Conservation (phyloP, 2,888 invertebrate species). For the Pogonocherus hispidulus region DNA sequence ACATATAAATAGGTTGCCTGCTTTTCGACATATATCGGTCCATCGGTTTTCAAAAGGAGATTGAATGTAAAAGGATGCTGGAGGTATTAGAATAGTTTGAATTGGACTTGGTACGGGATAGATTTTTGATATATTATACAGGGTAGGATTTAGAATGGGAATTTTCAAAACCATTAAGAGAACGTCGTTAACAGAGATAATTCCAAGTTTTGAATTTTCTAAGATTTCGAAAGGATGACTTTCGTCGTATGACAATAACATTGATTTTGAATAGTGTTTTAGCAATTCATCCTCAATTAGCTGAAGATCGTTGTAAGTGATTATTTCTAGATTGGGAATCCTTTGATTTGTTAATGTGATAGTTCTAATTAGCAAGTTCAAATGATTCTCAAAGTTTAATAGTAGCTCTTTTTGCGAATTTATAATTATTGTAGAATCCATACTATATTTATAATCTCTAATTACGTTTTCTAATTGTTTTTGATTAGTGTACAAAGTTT, state of each 20-base stretch:
- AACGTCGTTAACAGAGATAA: constrained; percentile 9
- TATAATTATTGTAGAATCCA: background rate
- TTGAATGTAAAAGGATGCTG: background rate
- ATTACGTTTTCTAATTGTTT: background rate
- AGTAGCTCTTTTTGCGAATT: background rate
- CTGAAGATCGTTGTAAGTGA: background rate
- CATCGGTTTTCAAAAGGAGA: constrained; percentile 5
- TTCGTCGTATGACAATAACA: constrained; percentile 14
- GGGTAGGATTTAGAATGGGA: constrained; percentile 9
- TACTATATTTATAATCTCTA: background rate
- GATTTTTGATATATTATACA: constrained; percentile 2
- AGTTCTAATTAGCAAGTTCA: background rate
- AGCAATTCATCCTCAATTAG: constrained; percentile 1
- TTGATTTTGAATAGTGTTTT: constrained; percentile 10
- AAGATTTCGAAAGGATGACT: constrained; percentile 16
- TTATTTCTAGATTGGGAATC: constrained; percentile 4
- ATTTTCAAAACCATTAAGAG: constrained; percentile 19
- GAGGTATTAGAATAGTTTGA: constrained; percentile 1
- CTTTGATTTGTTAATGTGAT: background rate
- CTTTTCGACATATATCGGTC: background rate
- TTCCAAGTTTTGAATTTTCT: constrained; percentile 20
- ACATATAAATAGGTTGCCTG: background rate
- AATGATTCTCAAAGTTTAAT: background rate
- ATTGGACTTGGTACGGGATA: background rate
- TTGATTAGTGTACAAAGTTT: too few relatives aligned